Percentiles rank a stretch among this genome's conserved stretches.
Conservation (phyloP, 2,113 vertebrate species). For the Azemiops feae region DNA sequence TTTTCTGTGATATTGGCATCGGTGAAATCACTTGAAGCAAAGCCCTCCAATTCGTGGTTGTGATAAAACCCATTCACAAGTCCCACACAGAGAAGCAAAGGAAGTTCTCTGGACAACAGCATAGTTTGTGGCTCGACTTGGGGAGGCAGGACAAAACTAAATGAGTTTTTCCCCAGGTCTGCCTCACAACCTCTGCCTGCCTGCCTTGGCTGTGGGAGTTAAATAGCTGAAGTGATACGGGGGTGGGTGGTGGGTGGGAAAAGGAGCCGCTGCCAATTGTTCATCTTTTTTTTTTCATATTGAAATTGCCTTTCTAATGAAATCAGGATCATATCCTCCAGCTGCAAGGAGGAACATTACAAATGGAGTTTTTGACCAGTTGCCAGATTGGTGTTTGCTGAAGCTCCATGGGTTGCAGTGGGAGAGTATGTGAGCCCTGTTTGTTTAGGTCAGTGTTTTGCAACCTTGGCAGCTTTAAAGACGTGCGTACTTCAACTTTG, state of each 20-base stretch:
- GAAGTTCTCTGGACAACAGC: not conserved
- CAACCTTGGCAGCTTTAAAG: not conserved
- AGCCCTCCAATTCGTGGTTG: not conserved
- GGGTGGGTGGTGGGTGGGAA: accelerated
- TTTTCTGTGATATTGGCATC: not conserved
- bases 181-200: not conserved
- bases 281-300: not conserved
- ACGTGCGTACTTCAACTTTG: not conserved
- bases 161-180: not conserved
- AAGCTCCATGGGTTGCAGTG: not conserved
- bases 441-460: not conserved
- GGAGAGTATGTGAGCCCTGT: not conserved
- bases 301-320: not conserved
- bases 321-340: not conserved
- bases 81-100: not conserved
- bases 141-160: not conserved
- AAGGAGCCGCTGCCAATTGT: not conserved
- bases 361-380: not conserved
- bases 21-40: not conserved
- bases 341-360: no score
- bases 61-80: not conserved
- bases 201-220: not conserved
- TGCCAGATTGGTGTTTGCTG: not conserved
- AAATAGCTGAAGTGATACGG: not conserved
- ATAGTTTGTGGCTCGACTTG: not conserved